Evolutionary conservation across 1,140 invertebrate species (phyloP).

Genomic region (Acromyrmex charruanus): DNA sequence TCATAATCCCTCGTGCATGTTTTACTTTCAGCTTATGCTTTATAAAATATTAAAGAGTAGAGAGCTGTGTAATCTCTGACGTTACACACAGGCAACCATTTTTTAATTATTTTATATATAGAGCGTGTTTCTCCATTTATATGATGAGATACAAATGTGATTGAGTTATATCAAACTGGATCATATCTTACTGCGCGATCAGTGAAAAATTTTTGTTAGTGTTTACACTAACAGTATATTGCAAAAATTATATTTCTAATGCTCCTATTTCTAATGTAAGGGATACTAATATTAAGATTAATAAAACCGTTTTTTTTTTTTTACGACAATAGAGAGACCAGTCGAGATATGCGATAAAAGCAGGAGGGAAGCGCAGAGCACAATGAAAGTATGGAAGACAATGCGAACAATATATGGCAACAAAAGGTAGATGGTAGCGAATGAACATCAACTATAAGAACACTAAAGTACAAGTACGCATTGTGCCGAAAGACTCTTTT

Average conservation of each 20-base stretch:
- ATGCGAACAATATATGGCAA: conserved; percentile 74
- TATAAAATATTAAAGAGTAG: conserved; percentile 19
- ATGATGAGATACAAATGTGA: conserved; percentile 8
- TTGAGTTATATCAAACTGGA: not conserved
- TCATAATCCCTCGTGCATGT: not conserved
- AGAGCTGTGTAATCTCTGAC: conserved; percentile 8
- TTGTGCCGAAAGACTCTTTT: conserved; percentile 37
- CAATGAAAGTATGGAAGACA: conserved; percentile 75
- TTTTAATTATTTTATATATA: conserved; percentile 9
- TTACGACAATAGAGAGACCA: conserved; percentile 15
- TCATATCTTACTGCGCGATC: not conserved
- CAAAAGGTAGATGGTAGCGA: conserved; percentile 62
- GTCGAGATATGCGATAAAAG: conserved; percentile 70
- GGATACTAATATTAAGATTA: not conserved
- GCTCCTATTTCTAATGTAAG: conserved; percentile 2
- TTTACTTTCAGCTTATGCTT: not conserved
- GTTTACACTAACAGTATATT: not conserved
- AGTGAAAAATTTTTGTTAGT: not conserved
- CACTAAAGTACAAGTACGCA: conserved; percentile 58
- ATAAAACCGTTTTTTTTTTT: conserved; percentile 37
- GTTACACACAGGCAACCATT: not conserved
- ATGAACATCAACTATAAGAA: conserved; percentile 27
- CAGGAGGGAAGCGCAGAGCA: conserved; percentile 68
- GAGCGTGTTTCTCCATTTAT: not conserved
- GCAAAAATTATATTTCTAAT: conserved; percentile 2